phyloP scores from a whole-genome alignment of 2,113 vertebrate genomes.

The Anoura caudifer region DNA sequence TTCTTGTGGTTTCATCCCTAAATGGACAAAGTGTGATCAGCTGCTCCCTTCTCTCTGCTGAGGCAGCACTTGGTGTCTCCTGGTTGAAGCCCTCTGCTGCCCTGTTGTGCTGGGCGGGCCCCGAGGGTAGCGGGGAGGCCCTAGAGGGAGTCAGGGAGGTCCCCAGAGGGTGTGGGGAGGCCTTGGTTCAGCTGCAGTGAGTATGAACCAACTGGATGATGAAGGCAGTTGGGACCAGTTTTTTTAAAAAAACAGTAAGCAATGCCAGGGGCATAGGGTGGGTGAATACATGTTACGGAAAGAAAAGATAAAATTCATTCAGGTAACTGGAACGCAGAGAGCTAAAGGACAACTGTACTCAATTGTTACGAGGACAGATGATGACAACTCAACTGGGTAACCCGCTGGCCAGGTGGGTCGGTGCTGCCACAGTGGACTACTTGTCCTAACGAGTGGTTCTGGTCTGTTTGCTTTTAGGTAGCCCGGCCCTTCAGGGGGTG shows the following conservation, averaged over 20 bases:
- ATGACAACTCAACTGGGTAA: not conserved
- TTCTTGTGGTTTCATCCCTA: not conserved
- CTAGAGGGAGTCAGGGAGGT: not conserved
- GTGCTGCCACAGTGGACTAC: not conserved
- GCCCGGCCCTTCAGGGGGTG: not conserved
- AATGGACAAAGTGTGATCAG: not conserved
- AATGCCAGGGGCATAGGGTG: fast-evolving
- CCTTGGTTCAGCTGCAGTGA: not conserved
- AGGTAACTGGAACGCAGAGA: not conserved
- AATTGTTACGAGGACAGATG: not conserved
- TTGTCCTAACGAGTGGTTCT: not conserved
- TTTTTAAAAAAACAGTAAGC: not conserved
- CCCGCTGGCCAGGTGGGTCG: not conserved
- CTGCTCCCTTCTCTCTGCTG: not conserved
- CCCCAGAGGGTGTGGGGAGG: too few relatives aligned
- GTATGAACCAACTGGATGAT: not conserved
- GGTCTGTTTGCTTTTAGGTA: not conserved
- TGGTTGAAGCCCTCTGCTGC: not conserved
- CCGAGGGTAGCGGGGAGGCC: too few relatives aligned
- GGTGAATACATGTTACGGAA: not conserved
- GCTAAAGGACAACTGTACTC: not conserved
- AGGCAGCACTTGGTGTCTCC: not conserved
- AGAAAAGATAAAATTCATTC: not conserved
- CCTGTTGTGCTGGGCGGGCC: not conserved
- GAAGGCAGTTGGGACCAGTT: not conserved